phyloP scores from a whole-genome alignment of 2,113 vertebrate genomes.

The Talpa occidentalis region DNA sequence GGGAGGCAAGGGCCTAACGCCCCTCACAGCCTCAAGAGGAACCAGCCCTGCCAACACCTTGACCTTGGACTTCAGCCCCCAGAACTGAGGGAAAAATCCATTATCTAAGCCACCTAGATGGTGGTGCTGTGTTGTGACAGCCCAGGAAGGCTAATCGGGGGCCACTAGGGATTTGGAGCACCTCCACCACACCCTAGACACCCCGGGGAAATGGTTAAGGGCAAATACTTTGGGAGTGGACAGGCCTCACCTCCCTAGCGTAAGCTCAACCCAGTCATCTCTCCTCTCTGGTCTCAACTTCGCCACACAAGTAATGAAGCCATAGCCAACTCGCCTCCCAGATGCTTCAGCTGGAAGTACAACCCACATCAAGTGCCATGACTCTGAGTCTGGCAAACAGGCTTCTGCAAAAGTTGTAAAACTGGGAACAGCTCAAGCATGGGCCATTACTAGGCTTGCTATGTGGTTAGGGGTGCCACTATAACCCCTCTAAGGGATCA shows the following conservation, averaged over 20 bases:
- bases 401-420: neutral
- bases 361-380: neutral
- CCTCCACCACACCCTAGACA: too few species aligned
- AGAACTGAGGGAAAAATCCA: too few species aligned
- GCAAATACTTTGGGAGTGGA: neutral
- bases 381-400: neutral
- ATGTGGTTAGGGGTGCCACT: too few species aligned
- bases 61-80: neutral
- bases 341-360: neutral
- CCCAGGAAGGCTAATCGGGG: too few species aligned
- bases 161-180: too few species aligned
- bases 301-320: neutral
- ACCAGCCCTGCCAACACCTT: neutral
- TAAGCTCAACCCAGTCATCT: neutral
- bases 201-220: neutral
- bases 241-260: neutral
- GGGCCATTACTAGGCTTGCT: neutral
- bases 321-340: too few species aligned
- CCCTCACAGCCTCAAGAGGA: neutral
- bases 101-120: neutral
- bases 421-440: neutral
- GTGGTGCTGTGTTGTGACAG: neutral
- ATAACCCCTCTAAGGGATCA: neutral
- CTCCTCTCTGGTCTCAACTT: neutral
- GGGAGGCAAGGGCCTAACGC: rapidly evolving